Conservation (phyloP, 1,140 invertebrate genomes). For the Ptiloglossa arizonensis region DNA sequence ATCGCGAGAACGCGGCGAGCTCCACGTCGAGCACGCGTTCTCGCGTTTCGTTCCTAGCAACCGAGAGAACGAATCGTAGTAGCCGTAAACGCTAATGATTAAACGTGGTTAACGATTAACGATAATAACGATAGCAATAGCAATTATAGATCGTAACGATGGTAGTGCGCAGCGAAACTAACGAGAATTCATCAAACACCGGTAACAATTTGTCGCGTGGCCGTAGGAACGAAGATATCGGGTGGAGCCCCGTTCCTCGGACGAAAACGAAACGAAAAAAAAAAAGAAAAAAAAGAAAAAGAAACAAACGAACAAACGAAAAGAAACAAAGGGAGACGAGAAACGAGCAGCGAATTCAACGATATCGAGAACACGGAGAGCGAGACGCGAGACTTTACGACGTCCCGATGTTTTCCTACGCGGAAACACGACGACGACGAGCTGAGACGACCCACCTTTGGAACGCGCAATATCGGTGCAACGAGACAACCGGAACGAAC, state of each 20-base stretch:
- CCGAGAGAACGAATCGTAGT: conserved; percentile 37
- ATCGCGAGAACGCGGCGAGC: no score
- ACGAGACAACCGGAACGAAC: background rate
- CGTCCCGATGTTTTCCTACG: background rate
- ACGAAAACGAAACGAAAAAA: background rate
- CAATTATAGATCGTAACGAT: conserved; percentile 10
- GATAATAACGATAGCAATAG: conserved; percentile 47
- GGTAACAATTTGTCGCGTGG: background rate
- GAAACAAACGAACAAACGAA: no score
- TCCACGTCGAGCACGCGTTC: no score
- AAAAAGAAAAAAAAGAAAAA: background rate
- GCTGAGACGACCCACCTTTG: background rate
- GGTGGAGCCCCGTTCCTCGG: background rate
- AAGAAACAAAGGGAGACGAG: background rate
- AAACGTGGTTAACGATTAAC: conserved; percentile 14
- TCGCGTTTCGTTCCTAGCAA: conserved; percentile 31
- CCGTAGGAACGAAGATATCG: background rate
- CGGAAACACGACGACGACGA: conserved; percentile 25
- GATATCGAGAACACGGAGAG: background rate
- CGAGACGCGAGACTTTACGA: no score
- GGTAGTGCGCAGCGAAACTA: background rate
- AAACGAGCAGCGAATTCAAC: background rate
- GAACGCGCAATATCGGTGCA: conserved; percentile 57
- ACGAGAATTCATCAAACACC: background rate
- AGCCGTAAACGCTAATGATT: conserved; percentile 30